Base-by-base conservation (phyloP, 1,140 invertebrate genomes). In the Drosophila tristis region DNA sequence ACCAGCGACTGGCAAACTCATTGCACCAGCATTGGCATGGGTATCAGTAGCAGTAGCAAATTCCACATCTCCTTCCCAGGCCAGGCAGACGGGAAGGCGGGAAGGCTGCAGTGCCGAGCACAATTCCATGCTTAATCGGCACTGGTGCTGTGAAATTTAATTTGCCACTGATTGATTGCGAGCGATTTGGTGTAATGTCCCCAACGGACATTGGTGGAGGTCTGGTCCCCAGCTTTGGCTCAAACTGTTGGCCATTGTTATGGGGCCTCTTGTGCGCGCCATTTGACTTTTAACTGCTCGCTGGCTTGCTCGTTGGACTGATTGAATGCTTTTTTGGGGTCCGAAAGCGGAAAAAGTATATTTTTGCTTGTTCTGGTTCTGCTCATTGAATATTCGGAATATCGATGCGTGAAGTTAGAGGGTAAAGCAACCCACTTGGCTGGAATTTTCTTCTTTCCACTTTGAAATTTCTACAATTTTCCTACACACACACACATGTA, bases 121-220 rank as follows among this genome's bases (percentile, higher is more conserved):
- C 73, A 74, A 79, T 74, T 67, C 73, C 66, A 74, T 72, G 74
- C 71, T 82, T 90, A 90, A 87, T 90, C 82, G 78, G 53, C 62
- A 45, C 51, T 64, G 62, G 70, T 51, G 68, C 87, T 79, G 60
- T 59, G 70, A 90, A 90, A 90, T 90, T 90, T 90, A 90, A 90
- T 90, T 90, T 90, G 63, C 73, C 49, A 63, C 64, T 90, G 87
- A 90, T 90, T 90, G 87, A 90, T 90, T 82, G 62, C 87, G 61
- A 78, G 59, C 87, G 76, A 90, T 90, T 90, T 82, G 62, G 67
- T 64, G 62, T 80, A 87, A 90, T 78, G 70, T 90, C 65, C 70
- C 82, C 81, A 61, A 71, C 45, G 64, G 72, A 31, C 77, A 35
- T 62, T 55, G n/a, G 2, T 35, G 47, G 15, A n/a, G 26, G 20